Conservation (phyloP, 2,113 vertebrate genomes). For the Glaucidium brasilianum region DNA sequence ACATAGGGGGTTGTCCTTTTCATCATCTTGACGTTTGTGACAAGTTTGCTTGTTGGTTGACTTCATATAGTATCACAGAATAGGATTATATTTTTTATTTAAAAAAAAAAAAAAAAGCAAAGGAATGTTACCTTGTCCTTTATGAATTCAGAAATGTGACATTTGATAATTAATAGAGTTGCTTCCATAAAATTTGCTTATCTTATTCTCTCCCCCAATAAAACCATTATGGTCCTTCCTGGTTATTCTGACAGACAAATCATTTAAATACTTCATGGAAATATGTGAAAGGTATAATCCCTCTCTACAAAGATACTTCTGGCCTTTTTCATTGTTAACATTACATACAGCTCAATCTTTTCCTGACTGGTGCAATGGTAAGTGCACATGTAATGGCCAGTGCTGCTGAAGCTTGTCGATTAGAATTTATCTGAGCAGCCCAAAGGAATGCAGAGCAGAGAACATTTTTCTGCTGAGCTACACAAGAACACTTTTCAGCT, state of each 20-base stretch:
- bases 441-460: not conserved
- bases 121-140: not conserved
- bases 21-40: not conserved
- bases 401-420: not conserved
- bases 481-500: not conserved
- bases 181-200: not conserved
- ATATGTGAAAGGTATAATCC: not conserved
- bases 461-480: conserved; percentile 40
- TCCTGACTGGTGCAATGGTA: not conserved
- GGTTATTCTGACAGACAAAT: not conserved
- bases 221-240: not conserved
- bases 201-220: too few species aligned
- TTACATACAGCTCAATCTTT: not conserved
- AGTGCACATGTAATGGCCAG: not conserved
- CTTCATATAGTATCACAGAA: not conserved
- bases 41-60: not conserved
- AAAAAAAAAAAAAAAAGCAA: not conserved
- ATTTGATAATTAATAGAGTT: not conserved
- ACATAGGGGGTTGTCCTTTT: not conserved
- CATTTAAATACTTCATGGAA: not conserved
- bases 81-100: not conserved
- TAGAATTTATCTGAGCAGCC: conserved; percentile 6
- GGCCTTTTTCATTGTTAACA: not conserved
- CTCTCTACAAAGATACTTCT: not conserved
- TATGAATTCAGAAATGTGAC: not conserved